Percentiles rank a stretch among this genome's conserved stretches.
phyloP scores from a whole-genome alignment of 2,888 invertebrate species.

The Plagodis pulveraria region DNA sequence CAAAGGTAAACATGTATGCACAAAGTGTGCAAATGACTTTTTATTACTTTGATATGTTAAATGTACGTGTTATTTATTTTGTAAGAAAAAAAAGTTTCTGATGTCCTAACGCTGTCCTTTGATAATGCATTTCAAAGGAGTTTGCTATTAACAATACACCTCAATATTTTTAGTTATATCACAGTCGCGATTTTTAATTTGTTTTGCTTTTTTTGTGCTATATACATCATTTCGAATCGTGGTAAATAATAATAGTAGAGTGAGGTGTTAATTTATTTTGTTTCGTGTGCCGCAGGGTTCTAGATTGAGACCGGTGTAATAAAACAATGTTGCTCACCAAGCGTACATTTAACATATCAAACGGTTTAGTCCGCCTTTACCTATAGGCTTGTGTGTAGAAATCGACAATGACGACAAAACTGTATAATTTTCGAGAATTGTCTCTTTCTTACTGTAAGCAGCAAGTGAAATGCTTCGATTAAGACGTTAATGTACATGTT shows the following conservation, averaged over 20 bases:
- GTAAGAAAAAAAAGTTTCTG: constrained; percentile 23
- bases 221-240: background rate
- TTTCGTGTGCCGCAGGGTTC: constrained; percentile 21
- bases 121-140: constrained; percentile 27
- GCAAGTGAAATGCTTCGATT: constrained; percentile 80
- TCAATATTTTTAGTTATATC: no score
- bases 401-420: constrained; percentile 61
- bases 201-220: no score
- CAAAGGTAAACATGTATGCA: constrained; percentile 64
- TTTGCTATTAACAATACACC: no score
- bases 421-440: constrained; percentile 51
- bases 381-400: constrained; percentile 76
- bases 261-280: background rate
- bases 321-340: constrained; percentile 25
- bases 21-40: constrained; percentile 66
- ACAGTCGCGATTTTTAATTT: no score
- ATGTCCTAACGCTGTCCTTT: constrained; percentile 13
- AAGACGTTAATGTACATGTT: constrained; percentile 83
- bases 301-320: constrained; percentile 31
- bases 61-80: constrained; percentile 50
- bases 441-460: constrained; percentile 69
- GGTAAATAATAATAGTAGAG: background rate
- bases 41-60: constrained; percentile 66
- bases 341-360: constrained; percentile 65
- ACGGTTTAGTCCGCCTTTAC: constrained; percentile 76